These are phyloP conservation scores for Antheraea assamensis DNA, from an alignment of 2,888 invertebrate species.

Conservation along the genomic window DNA sequence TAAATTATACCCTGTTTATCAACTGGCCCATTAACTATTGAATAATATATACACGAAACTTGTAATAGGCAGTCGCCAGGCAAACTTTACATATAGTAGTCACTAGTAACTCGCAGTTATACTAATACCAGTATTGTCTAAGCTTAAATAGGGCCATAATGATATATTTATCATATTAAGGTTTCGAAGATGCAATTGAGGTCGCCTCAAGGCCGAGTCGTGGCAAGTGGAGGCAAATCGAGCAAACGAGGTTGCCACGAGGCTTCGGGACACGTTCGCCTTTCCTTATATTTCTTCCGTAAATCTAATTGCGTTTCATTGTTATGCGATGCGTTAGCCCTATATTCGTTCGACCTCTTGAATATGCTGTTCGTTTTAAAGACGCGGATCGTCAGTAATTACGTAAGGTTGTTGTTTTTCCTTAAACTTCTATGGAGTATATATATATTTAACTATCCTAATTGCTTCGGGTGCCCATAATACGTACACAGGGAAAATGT, in stretches of 20 bases:
- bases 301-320: conserved; percentile 49
- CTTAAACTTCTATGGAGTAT: neutral
- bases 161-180: conserved; percentile 10
- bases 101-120: neutral
- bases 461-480: neutral
- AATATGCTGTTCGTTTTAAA: conserved; percentile 35
- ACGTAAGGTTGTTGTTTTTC: neutral
- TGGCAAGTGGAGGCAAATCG: conserved; percentile 49
- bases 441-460: neutral
- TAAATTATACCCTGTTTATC: too few relatives aligned
- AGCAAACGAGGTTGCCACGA: conserved; percentile 55
- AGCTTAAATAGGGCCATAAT: conserved; percentile 18
- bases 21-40: neutral
- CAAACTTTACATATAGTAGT: neutral
- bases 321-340: conserved; percentile 44
- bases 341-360: conserved; percentile 44
- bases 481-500: neutral
- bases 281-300: conserved; percentile 67
- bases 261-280: conserved; percentile 46
- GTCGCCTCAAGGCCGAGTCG: conserved; percentile 51
- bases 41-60: neutral
- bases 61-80: neutral
- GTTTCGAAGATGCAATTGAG: conserved; percentile 34
- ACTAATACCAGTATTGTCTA: conserved; percentile 5
- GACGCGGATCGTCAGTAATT: conserved; percentile 7